A percentile compares a stretch with the other conserved stretches of the same genome.
Evolutionary conservation across 53 echinoderm and acorn worm genomes (phyloP).

Genomic region (Paracentrotus lividus): DNA sequence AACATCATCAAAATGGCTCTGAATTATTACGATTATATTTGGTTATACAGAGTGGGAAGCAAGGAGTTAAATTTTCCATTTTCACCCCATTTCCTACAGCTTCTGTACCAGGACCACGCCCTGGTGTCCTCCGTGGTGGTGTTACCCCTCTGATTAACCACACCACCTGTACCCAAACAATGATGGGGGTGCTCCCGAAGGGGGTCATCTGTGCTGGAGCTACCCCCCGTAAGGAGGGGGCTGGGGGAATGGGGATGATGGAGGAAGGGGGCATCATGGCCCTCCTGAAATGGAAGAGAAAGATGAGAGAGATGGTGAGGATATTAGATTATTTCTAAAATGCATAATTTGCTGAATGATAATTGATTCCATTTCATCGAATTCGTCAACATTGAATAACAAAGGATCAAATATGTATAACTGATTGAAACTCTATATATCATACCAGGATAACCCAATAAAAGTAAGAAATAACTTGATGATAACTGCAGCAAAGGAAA

Average conservation of each 20-base stretch:
- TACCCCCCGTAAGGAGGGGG: not conserved
- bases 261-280: conserved; percentile 24
- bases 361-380: too few species aligned
- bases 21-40: too few species aligned
- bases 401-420: too few species aligned
- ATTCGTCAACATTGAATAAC: too few species aligned
- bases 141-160: conserved; percentile 41
- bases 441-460: too few species aligned
- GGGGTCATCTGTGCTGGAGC: conserved; percentile 36
- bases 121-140: not conserved
- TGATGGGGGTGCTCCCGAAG: not conserved
- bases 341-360: not conserved
- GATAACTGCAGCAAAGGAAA: too few species aligned
- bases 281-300: conserved; percentile 25
- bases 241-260: conserved; percentile 2
- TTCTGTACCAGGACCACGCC: not conserved
- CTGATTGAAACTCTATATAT: too few species aligned
- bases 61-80: too few species aligned
- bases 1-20: too few species aligned
- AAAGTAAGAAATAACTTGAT: too few species aligned
- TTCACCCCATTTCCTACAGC: not conserved
- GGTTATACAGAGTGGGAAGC: too few species aligned
- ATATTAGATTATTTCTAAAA: not conserved
- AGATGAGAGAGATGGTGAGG: conserved; percentile 23
- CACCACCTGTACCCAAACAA: not conserved